Conservation (phyloP, 2,888 invertebrate species). For the Eustalomyia histrio region DNA sequence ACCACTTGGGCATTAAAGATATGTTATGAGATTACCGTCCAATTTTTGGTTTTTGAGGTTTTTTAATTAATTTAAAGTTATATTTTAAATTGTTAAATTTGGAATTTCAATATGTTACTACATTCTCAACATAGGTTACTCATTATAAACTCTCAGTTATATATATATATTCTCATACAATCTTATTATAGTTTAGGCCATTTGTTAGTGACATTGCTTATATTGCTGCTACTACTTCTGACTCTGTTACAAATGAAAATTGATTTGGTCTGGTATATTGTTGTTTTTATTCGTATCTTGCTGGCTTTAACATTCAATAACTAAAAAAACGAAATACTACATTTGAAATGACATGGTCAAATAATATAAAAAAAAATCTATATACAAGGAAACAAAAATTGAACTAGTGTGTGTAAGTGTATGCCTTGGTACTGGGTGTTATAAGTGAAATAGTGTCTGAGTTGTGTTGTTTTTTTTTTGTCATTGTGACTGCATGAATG, state of each 20-base stretch:
- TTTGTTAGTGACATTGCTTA: conserved; percentile 47
- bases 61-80: too few species aligned
- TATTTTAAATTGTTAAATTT: too few species aligned
- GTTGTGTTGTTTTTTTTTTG: conserved; percentile 18
- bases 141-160: not conserved
- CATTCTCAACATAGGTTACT: not conserved
- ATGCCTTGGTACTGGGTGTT: conserved; percentile 27
- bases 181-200: conserved; percentile 40
- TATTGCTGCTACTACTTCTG: not conserved
- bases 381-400: not conserved
- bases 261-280: conserved; percentile 25
- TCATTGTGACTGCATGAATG: conserved; percentile 18
- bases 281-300: conserved; percentile 14
- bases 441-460: conserved; percentile 51
- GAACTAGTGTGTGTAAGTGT: not conserved
- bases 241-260: conserved; percentile 23
- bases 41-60: too few species aligned
- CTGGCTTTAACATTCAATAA: conserved; percentile 29
- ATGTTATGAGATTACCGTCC: too few species aligned
- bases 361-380: not conserved
- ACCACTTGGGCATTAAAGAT: too few species aligned
- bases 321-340: conserved; percentile 12
- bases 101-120: not conserved
- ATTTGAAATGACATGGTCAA: conserved; percentile 16
- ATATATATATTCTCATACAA: conserved; percentile 16